Base-by-base conservation (phyloP, 2,888 invertebrate genomes). In the Melanostoma mellinum region DNA sequence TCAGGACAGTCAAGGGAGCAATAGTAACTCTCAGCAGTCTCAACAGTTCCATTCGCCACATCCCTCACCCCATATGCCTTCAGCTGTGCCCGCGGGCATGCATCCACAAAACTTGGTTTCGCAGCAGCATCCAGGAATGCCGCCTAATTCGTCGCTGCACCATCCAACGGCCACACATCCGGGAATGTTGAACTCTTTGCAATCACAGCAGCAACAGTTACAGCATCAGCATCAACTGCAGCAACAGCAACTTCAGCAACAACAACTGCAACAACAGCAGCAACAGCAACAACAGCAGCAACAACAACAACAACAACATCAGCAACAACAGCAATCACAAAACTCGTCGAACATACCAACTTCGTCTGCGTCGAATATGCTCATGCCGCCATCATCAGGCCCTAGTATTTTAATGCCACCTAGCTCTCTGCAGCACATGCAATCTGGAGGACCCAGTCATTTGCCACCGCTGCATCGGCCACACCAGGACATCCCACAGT, bases 1-100 rank as follows among this genome's bases (percentile, higher is more conserved):
- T 61, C 91, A 91, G 79, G 91, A 91, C 78, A 91, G 91, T 80
- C 91, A 91, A 81, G 89, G 91, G 61, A 92, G 92, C 86, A 91
- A 91, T 74, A 91, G 91, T 85, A 87, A 87, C 79, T 86, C 87
- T 2, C 86, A 87, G 55, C 90, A 89, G 75, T 91, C 90, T 46
- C 89, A 90, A 40, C 90, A 90, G 85, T 90, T 90, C 84, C 90
- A 90, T 85, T 91, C 91, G 61, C 91, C 91, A 36, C 91, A 90
- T 87, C 89, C 90, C 68, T 91, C 91, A 75, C 90, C 91, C 65
- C 90, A 90, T 82, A 88, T 90, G 88, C 89, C 89, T 86, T 90
- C 90, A 36, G 89, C 90, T 58, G 89, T 89, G 30, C 89, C 89
- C 44, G 89, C 90, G 36, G 90, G 91, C 38, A 89, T 90, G 88